Evolutionary conservation across 2,888 invertebrate species (phyloP), one percentile per base, ranked within the genome.

Genomic region (Pilophorus perplexus): DNA sequence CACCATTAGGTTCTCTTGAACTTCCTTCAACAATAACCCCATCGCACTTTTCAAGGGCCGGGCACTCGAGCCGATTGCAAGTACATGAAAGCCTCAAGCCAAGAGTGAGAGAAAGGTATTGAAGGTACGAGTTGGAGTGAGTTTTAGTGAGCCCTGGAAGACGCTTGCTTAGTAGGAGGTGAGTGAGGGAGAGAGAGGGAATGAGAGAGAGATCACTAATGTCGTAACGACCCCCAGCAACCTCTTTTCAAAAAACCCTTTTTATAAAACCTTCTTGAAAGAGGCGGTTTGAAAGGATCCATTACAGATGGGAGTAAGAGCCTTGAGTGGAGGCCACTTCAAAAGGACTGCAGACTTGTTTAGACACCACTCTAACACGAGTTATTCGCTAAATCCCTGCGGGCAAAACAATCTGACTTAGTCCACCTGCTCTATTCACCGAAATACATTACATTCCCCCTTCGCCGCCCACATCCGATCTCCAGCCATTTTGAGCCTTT

Each of bases 331-430:
- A 23, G 52, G 33, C 54, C 66, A 66, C 66, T 66, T 66, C 66
- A 66, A 66, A 64, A 66, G 66, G 38, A 46, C 66, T 66, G 57
- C 48, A 55, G 57, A 46, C 57, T 66, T 66, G 66, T 66, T 66
- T 66, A 66, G 66, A 66, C 66, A 66, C 66, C 66, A 66, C 66
- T 66, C 66, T 40, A 66, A 66, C 66, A 57, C 57, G 66, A 66
- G 57, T 66, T 57, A 66, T 57, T 65, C 27, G 28, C 52, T 65
- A 65, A 65, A 65, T 48, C 54, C 52, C 40, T 64, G 54, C 28
- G 54, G 54, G 52, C 42, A 42, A 54, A 65, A 65, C 52, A 65
- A 54, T 65, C 52, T 65, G 64, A 64, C 64, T 64, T 64, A 42
- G 59, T 42, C 42, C 59, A 59, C 42, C 20, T 14, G 20, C 48